Percentiles rank a stretch among this genome's conserved stretches.
Evolutionary conservation across 2,888 invertebrate species (phyloP).

Genomic region (Actias luna): DNA sequence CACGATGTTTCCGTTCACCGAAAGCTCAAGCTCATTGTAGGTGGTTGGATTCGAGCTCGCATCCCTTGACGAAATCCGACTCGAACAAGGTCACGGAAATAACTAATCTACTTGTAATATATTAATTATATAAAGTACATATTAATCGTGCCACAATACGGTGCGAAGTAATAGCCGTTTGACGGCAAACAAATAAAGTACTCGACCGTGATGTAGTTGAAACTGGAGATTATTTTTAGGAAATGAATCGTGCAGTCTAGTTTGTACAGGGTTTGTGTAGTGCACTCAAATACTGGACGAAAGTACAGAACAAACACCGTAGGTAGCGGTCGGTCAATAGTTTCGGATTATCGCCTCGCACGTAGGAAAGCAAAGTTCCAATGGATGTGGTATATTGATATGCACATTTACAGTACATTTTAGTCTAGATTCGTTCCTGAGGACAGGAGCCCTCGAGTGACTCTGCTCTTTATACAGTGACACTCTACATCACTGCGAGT

Average conservation of each 20-base stretch:
- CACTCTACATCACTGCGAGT: too few species aligned
- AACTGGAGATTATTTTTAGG: constrained; percentile 52
- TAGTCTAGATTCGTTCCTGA: too few species aligned
- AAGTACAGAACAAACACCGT: constrained; percentile 12
- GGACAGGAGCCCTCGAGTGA: too few species aligned
- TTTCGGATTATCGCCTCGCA: background rate
- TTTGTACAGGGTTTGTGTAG: constrained; percentile 24
- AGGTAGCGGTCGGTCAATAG: constrained; percentile 14
- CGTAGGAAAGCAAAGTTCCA: background rate
- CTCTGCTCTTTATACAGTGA: too few species aligned
- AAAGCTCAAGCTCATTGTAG: too few species aligned
- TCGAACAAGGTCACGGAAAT: too few species aligned
- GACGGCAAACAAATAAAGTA: background rate
- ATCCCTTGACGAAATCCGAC: too few species aligned
- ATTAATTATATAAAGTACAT: too few species aligned
- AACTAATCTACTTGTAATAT: too few species aligned
- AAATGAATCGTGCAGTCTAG: constrained; percentile 54
- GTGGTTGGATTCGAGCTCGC: too few species aligned
- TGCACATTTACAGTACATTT: too few species aligned
- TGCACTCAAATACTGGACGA: constrained; percentile 10
- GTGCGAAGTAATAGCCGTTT: background rate
- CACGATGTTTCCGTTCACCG: too few species aligned
- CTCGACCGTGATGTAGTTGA: constrained; percentile 28
- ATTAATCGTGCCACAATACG: background rate
- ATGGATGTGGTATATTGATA: constrained; percentile 10